A percentile compares a stretch with the other conserved stretches of the same genome.
phyloP scores from a whole-genome alignment of 2,797 vertebrate species.

The Leptodactylus fallax region DNA sequence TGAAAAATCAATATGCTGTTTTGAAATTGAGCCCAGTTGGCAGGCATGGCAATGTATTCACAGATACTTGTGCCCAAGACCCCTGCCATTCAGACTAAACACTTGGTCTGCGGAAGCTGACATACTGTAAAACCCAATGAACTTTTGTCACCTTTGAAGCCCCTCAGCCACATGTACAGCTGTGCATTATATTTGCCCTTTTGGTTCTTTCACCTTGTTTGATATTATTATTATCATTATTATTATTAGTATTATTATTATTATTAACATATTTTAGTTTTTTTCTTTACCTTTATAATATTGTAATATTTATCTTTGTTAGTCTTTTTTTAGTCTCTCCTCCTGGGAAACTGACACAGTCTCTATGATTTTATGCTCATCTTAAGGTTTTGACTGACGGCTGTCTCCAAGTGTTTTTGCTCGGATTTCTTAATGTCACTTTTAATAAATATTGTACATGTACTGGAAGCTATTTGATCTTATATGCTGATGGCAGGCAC shows the following conservation, averaged over 20 bases:
- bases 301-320: background rate
- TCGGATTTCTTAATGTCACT: background rate
- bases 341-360: background rate
- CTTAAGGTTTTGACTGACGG: background rate
- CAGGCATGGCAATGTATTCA: background rate
- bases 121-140: background rate
- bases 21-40: background rate
- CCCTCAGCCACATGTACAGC: no score
- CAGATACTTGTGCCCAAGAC: background rate
- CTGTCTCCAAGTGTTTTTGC: background rate
- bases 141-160: background rate
- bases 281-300: background rate
- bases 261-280: no score
- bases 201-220: no score
- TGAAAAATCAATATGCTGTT: background rate
- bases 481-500: background rate
- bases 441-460: background rate
- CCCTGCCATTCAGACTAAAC: background rate
- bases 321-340: background rate
- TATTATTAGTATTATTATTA: no score
- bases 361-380: background rate
- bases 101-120: background rate
- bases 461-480: background rate
- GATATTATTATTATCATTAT: no score
- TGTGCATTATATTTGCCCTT: background rate